These are phyloP conservation scores for Odontocolon sp. DNA, from an alignment of 2,888 invertebrate species.

Conservation along the genomic window DNA sequence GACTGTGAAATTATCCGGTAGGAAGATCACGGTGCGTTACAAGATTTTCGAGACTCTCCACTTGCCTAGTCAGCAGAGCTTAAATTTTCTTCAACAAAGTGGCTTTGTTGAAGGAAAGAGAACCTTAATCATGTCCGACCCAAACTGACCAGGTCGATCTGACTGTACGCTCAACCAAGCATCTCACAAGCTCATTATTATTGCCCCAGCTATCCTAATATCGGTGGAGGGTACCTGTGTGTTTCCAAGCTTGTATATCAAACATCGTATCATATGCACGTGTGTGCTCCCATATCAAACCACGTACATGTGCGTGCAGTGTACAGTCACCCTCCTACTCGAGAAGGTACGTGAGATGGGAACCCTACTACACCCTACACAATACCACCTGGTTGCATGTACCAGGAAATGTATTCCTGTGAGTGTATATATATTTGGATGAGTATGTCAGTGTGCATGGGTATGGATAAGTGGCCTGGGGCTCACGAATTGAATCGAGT, in stretches of 20 bases:
- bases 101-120: slow-evolving; percentile 5
- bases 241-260: not conserved
- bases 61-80: not conserved
- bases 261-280: slow-evolving; percentile 11
- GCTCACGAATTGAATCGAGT: slow-evolving; percentile 54
- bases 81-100: not conserved
- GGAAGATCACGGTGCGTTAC: not conserved
- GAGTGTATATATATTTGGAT: slow-evolving; percentile 18
- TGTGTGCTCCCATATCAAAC: slow-evolving; percentile 20
- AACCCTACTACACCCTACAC: not conserved
- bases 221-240: not conserved
- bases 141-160: too few relatives aligned
- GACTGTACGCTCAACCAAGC: slow-evolving; percentile 6
- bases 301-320: slow-evolving; percentile 4
- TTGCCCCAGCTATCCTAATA: slow-evolving; percentile 12
- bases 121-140: not conserved
- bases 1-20: slow-evolving; percentile 30
- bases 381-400: slow-evolving; percentile 10
- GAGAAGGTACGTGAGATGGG: slow-evolving; percentile 27
- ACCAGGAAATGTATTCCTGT: slow-evolving; percentile 1
- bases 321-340: slow-evolving; percentile 8
- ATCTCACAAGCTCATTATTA: slow-evolving; percentile 17
- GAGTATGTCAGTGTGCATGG: not conserved
- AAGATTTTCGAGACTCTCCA: slow-evolving; percentile 3
- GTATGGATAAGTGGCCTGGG: slow-evolving; percentile 27